phyloP scores from a whole-genome alignment of 1,140 invertebrate species.

The Anastrepha ludens region DNA sequence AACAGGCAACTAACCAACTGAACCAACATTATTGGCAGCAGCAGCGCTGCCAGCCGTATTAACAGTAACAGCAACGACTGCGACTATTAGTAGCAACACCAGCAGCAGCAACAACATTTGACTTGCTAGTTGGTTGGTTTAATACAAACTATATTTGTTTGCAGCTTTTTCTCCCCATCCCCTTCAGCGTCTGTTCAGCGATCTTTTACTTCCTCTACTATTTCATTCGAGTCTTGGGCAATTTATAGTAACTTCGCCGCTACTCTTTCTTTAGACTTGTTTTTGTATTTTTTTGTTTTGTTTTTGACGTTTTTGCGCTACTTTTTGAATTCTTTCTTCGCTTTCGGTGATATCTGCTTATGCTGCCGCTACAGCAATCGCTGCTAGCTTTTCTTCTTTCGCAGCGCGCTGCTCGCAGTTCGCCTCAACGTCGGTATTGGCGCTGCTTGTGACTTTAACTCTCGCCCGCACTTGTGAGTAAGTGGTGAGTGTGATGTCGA shows the following conservation, averaged over 20 bases:
- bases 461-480: background rate
- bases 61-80: background rate
- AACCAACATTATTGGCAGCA: background rate
- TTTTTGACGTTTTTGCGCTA: constrained; percentile 1
- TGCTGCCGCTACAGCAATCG: background rate
- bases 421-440: background rate
- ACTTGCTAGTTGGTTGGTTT: background rate
- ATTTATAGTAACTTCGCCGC: background rate
- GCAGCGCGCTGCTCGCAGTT: background rate
- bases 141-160: background rate
- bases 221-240: background rate
- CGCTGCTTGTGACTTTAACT: background rate
- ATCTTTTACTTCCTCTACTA: constrained; percentile 37
- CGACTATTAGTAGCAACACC: background rate
- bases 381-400: background rate
- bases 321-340: constrained; percentile 34
- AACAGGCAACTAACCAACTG: constrained; percentile 25
- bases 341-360: constrained; percentile 22
- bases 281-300: background rate
- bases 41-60: background rate
- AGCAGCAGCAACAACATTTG: background rate
- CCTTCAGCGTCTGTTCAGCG: constrained; percentile 6
- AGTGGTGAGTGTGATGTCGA: background rate
- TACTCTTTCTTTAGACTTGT: background rate
- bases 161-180: constrained; percentile 2